Base-by-base conservation (phyloP, 2,113 vertebrate genomes). In the Xiphorhynchus elegans region DNA sequence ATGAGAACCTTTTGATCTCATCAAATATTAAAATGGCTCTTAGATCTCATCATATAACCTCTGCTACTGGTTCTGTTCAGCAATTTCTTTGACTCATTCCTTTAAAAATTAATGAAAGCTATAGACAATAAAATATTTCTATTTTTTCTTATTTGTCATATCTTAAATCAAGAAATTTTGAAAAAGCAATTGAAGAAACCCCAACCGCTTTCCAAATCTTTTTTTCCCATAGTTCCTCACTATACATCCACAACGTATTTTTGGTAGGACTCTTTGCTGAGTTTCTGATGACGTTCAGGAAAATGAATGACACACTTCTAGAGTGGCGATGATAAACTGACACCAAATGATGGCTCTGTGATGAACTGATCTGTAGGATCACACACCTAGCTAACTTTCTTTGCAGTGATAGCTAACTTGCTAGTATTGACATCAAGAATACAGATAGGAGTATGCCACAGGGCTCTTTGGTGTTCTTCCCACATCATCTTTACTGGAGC, bases 1-100 rank as follows among this genome's bases (percentile, higher is more conserved):
- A 96, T 96, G 93, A 96, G 95, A 98, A 96, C 90, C 90, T 97
- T 97, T 95, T 90, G 95, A 89, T 73, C 46, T 96, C 97, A 98
- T 99, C 81, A 98, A 98, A 98, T 98, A 98, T 98, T 98, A 96
- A 98, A 98, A 87, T 87, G 62, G 89, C 94, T 98, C 94, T 98
- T 94, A 96, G 83, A 88, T 83, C 60, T 97, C 49, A 89, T 96
- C 69, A 83, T 55, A 91, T 42, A 77, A 85, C 59, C 53, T 29
- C 72, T 82, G 58, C 35, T 55, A 84, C 63, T 85, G 46, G 55
- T 93, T 96, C 85, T 89, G 89, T 96, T 95, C 59, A 92, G 73
- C 47, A 78, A 77, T 91, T 97, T 96, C 76, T 97, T 94, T 92
- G 49, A 77, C 67, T 55, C 23, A 67, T 85, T 96, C 53, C 89